Percentiles rank a stretch among this genome's conserved stretches.
Conservation (phyloP, 64 coral and sea anemone genomes). For the Montipora efflorescens region DNA sequence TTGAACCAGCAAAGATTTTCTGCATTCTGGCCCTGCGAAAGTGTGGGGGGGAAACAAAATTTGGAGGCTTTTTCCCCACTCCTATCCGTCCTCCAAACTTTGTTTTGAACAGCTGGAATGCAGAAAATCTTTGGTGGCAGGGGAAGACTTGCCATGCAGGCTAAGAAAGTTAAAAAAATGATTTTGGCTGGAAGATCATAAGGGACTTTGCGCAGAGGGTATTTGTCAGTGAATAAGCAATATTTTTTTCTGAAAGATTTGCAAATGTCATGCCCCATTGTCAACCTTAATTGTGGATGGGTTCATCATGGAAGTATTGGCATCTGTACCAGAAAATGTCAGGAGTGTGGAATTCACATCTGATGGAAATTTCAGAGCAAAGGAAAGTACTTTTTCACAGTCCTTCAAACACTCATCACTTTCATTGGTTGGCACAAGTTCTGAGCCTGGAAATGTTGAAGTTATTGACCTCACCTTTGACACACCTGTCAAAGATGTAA, state of each 20-base stretch:
- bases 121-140: too few relatives aligned
- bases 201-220: background rate
- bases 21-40: too few relatives aligned
- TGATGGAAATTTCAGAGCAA: background rate
- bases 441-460: background rate
- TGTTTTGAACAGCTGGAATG: too few relatives aligned
- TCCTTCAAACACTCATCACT: background rate
- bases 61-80: too few relatives aligned
- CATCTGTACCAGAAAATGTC: slow-evolving; percentile 15
- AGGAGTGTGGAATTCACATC: slow-evolving; percentile 30
- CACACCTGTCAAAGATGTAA: background rate
- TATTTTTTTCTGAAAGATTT: slow-evolving; percentile 2
- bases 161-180: too few relatives aligned
- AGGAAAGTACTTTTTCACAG: background rate
- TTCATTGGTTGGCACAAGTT: background rate
- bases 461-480: slow-evolving; percentile 41
- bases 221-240: too few relatives aligned
- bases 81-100: too few relatives aligned
- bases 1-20: too few relatives aligned
- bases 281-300: slow-evolving; percentile 30
- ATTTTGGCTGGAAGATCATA: too few relatives aligned
- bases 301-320: slow-evolving; percentile 1
- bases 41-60: too few relatives aligned
- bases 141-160: too few relatives aligned
- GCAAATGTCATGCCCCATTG: slow-evolving; percentile 13